Percentiles rank a stretch among this genome's conserved stretches.
phyloP scores from a whole-genome alignment of 2,888 invertebrate species.

The Mesorhabditis spiculigera region DNA sequence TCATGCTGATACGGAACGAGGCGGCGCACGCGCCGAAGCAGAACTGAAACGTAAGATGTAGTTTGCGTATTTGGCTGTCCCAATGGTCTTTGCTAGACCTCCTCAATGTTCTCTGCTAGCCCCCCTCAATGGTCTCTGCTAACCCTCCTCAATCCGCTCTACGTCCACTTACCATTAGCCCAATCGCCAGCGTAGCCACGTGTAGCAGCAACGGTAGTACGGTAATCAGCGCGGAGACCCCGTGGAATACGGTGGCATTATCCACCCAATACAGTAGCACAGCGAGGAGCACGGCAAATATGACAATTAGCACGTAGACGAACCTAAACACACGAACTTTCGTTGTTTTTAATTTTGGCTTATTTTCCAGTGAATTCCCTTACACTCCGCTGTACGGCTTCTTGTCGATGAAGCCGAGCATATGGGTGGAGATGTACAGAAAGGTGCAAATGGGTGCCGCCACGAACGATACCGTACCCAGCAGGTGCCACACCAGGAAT shows the following conservation, averaged over 20 bases:
- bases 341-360: not conserved
- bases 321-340: not conserved
- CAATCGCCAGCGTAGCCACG: not conserved
- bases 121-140: too few species aligned
- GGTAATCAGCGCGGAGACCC: not conserved
- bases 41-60: not conserved
- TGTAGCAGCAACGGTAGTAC: not conserved
- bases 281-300: not conserved
- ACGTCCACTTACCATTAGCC: not conserved
- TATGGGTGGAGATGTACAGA: not conserved
- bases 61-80: too few species aligned
- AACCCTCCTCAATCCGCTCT: too few species aligned
- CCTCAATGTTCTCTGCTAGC: too few species aligned
- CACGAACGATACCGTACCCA: not conserved
- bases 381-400: not conserved
- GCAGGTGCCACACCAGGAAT: not conserved
- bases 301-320: not conserved
- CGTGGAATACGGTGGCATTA: not conserved
- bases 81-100: too few species aligned
- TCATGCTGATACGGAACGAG: constrained; percentile 5
- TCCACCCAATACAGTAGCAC: not conserved
- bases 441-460: not conserved
- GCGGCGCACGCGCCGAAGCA: not conserved
- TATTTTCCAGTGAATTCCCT: not conserved
- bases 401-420: constrained; percentile 4